Evolutionary conservation across 2,888 invertebrate species (phyloP), one percentile per base, ranked within the genome.

Genomic region (Invenusta paracnida): DNA sequence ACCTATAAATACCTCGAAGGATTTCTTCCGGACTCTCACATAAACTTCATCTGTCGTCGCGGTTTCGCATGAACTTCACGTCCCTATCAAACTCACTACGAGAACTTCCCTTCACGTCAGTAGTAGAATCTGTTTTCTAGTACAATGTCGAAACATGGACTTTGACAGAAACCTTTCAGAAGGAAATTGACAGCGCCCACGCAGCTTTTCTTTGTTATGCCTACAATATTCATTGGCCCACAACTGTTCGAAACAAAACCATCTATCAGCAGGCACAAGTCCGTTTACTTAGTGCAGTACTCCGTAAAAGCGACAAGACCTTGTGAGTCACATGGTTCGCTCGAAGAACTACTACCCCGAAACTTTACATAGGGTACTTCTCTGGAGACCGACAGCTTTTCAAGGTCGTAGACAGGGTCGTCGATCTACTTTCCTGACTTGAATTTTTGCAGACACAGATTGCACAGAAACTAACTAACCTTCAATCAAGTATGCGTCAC

Each of bases 101-200:
- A 48, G 48, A 5, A 48, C 48, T 48, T 48, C 79, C n/a, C 79
- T 79, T 79, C 79, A 25, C 79, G n/a, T 79, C 79, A 79, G 79
- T 79, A 27, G 29, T 79, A 25, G 79, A 79, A 27, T 29, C 79
- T 23, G 29, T 11, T 23, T 79, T 29, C 79, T 79, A 11, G 2
- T 27, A 79, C 79, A 79, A 79, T n/a, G 79, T n/a, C 27, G 29
- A 79, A 5, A 79, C 79, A 79, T 79, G 79, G 79, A 79, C 79
- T 79, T 29, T 79, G 79, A 79, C 79, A 79, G 29, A 79, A 27
- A 79, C 79, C 27, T 29, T 79, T 29, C 27, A 79, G 79, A 79
- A 79, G 79, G 29, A 27, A 79, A 25, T 79, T 23, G 79, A 79
- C 29, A 25, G 25, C 25, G 79, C 79, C 79, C 79, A 79, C 29